phyloP scores from a whole-genome alignment of 2,888 invertebrate species.

The Eretmocerus hayati region DNA sequence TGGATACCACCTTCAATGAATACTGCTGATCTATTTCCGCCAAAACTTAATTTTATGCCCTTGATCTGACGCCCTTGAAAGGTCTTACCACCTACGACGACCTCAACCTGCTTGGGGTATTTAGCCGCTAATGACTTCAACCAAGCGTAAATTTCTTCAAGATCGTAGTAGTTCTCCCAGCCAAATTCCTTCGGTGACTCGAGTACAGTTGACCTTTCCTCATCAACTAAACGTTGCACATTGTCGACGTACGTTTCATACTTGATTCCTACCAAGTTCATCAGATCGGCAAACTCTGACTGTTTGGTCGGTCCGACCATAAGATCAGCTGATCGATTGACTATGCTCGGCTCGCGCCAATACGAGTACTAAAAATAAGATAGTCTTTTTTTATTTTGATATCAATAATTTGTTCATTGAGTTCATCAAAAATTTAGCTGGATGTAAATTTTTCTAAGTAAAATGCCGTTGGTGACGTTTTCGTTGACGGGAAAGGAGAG shows the following conservation, averaged over 20 bases:
- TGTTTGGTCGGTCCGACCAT: constrained; percentile 57
- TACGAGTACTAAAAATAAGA: not conserved
- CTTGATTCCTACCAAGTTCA: constrained; percentile 43
- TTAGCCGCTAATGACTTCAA: constrained; percentile 47
- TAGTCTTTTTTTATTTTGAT: not conserved
- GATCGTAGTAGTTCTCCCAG: constrained; percentile 56
- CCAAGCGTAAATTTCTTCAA: constrained; percentile 54
- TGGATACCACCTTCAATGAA: constrained; percentile 61
- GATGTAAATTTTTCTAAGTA: no score
- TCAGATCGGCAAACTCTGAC: constrained; percentile 46
- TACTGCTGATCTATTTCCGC: constrained; percentile 49
- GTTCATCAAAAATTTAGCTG: no score
- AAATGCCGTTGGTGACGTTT: no score
- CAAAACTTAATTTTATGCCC: constrained; percentile 34
- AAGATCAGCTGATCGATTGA: constrained; percentile 43
- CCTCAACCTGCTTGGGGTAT: constrained; percentile 39
- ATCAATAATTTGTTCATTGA: not conserved
- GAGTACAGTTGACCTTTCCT: no score
- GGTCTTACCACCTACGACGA: constrained; percentile 18
- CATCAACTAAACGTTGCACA: constrained; percentile 51
- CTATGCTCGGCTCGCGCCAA: not conserved
- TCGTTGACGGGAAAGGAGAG: no score
- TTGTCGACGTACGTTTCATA: constrained; percentile 50
- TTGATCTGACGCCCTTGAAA: constrained; percentile 25
- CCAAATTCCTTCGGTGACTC: constrained; percentile 45